These are phyloP conservation scores for Hypocryptadius cinnamomeus DNA, from an alignment of 2,113 vertebrate genomes.

Conservation along the genomic window DNA sequence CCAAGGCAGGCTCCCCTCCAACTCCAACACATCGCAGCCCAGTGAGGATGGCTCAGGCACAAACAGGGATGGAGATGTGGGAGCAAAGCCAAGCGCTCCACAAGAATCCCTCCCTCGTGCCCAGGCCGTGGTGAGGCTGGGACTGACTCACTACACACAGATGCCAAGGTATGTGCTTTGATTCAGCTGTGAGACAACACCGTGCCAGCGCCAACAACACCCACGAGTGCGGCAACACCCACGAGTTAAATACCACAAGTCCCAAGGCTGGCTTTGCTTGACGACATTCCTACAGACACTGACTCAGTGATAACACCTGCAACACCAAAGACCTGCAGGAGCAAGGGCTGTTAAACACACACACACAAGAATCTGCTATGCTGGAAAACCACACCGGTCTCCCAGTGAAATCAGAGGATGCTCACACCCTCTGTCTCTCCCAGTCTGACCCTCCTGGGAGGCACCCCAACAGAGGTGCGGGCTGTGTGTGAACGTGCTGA, in stretches of 20 bases:
- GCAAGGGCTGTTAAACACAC: background rate
- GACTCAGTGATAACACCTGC: background rate
- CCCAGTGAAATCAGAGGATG: background rate
- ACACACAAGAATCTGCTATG: background rate
- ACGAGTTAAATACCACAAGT: no score
- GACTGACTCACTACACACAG: background rate
- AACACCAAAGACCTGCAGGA: background rate
- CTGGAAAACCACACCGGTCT: background rate
- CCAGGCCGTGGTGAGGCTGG: slow-evolving; percentile 19
- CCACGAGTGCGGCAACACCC: background rate
- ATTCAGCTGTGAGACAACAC: background rate
- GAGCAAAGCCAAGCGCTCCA: background rate
- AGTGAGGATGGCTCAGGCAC: slow-evolving; percentile 37
- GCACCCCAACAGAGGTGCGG: rapidly evolving
- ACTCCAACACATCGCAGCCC: background rate
- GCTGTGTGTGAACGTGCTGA: rapidly evolving
- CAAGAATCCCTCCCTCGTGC: slow-evolving; percentile 41
- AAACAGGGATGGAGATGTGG: slow-evolving; percentile 12
- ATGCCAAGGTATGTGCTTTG: slow-evolving; percentile 41
- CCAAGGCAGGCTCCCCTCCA: slow-evolving; percentile 53
- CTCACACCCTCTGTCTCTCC: background rate
- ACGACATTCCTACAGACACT: background rate
- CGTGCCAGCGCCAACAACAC: background rate
- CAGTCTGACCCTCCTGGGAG: rapidly evolving
- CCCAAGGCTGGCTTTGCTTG: background rate